These are phyloP conservation scores for Diacarnus erythraeanus DNA, from an alignment of 37 sponge, comb jelly and placozoan genomes.

Conservation along the genomic window DNA sequence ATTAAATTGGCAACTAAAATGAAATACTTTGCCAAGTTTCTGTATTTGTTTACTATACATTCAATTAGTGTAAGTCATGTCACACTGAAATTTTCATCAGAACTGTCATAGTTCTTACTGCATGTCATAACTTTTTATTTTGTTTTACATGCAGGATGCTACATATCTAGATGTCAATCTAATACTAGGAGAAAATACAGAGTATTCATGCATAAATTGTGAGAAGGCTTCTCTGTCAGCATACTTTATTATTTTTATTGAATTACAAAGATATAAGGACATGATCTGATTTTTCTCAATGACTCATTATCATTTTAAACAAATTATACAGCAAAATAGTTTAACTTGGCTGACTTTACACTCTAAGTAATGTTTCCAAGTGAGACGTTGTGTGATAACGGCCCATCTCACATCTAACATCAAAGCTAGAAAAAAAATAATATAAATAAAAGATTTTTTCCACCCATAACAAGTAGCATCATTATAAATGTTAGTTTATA, in stretches of 20 bases:
- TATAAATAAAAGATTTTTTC: no score
- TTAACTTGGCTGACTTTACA: slow-evolving; percentile 3
- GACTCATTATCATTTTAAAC: no score
- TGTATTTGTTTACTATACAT: background rate
- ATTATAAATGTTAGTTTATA: background rate
- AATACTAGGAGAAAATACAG: background rate
- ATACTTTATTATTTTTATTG: background rate
- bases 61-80: background rate
- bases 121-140: background rate
- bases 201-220: background rate
- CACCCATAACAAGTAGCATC: background rate
- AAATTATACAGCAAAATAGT: no score
- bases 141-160: background rate
- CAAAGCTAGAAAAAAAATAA: slow-evolving; percentile 31
- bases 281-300: background rate
- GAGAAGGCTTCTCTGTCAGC: background rate
- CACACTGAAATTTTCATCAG: no score
- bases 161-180: background rate
- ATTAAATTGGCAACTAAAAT: no score
- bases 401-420: slow-evolving; percentile 49
- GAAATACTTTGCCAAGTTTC: no score
- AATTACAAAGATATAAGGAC: background rate
- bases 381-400: slow-evolving; percentile 48
- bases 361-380: slow-evolving; percentile 37
- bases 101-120: no score